phyloP scores from a whole-genome alignment of 2,113 vertebrate species.

The Crotophaga sulcirostris region DNA sequence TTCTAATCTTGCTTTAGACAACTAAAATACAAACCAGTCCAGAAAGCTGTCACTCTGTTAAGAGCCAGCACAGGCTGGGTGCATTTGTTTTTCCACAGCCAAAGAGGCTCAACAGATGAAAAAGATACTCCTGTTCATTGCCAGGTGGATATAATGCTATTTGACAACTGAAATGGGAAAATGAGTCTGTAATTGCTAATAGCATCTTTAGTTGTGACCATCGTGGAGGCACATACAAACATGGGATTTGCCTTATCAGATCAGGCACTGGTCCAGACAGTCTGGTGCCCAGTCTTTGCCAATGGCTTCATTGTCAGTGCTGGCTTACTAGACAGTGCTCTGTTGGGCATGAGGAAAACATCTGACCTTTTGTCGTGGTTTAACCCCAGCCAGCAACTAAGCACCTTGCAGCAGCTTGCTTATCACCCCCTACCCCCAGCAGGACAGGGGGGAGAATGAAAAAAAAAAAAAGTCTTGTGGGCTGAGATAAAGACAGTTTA shows the following conservation, averaged over 20 bases:
- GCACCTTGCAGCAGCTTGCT: too few species aligned
- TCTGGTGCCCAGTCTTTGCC: conserved; percentile 28
- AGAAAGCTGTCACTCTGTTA: conserved; percentile 16
- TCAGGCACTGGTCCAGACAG: conserved; percentile 39
- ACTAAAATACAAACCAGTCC: not conserved
- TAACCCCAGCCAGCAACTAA: too few species aligned
- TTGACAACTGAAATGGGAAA: conserved; percentile 39
- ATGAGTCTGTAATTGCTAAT: not conserved
- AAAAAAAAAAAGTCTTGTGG: too few species aligned
- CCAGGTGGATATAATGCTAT: conserved; percentile 41
- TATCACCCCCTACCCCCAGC: too few species aligned
- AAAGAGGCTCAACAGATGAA: conserved; percentile 10
- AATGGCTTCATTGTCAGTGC: conserved; percentile 1
- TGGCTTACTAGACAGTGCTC: not conserved
- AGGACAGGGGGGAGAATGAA: too few species aligned
- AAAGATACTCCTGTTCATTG: not conserved
- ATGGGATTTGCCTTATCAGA: conserved; percentile 42
- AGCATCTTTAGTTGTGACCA: not conserved
- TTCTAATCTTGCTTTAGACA: conserved; percentile 12
- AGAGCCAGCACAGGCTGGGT: not conserved
- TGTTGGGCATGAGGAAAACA: conserved; percentile 6
- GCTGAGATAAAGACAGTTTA: too few species aligned
- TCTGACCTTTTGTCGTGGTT: conserved; percentile 1
- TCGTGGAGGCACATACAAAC: not conserved
- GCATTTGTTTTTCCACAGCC: conserved; percentile 6